A percentile compares a stretch with the other conserved stretches of the same genome.
These are phyloP conservation scores for Eucera pruinosa DNA, from an alignment of 2,888 invertebrate genomes.

Conservation along the genomic window DNA sequence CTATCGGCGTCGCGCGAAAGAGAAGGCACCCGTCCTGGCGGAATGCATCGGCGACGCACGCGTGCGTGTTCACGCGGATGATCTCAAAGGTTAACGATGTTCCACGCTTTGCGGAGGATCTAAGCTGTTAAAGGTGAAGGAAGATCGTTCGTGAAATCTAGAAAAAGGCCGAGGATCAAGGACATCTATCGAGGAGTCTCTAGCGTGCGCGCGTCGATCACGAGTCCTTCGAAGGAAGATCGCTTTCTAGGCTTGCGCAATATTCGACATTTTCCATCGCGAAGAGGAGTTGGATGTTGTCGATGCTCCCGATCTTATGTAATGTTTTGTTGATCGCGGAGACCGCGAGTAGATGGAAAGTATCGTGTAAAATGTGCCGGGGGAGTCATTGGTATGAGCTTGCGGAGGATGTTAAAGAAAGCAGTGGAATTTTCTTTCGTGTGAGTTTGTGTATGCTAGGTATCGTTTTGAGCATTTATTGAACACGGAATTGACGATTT, in stretches of 20 bases:
- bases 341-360: background rate
- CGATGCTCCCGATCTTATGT: constrained; percentile 34
- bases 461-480: too few species aligned
- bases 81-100: constrained; percentile 78
- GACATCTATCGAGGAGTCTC: constrained; percentile 8
- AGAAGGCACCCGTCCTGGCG: constrained; percentile 54
- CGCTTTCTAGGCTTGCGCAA: constrained; percentile 16
- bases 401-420: background rate
- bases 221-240: background rate
- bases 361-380: background rate
- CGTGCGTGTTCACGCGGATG: constrained; percentile 63
- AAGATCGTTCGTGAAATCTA: constrained; percentile 49
- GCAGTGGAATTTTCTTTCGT: background rate
- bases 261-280: constrained; percentile 39
- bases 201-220: background rate
- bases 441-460: too few species aligned
- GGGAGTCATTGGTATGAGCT: background rate
- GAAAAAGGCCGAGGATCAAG: constrained; percentile 51
- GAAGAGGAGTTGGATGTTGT: background rate
- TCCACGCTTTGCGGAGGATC: constrained; percentile 62
- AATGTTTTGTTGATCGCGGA: constrained; percentile 20
- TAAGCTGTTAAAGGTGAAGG: constrained; percentile 51
- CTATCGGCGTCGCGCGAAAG: background rate
- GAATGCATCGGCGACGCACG: constrained; percentile 65
- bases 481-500: too few species aligned